Evolutionary conservation across 1,140 invertebrate genomes (phyloP).

Genomic region (Sinonovacula constricta): DNA sequence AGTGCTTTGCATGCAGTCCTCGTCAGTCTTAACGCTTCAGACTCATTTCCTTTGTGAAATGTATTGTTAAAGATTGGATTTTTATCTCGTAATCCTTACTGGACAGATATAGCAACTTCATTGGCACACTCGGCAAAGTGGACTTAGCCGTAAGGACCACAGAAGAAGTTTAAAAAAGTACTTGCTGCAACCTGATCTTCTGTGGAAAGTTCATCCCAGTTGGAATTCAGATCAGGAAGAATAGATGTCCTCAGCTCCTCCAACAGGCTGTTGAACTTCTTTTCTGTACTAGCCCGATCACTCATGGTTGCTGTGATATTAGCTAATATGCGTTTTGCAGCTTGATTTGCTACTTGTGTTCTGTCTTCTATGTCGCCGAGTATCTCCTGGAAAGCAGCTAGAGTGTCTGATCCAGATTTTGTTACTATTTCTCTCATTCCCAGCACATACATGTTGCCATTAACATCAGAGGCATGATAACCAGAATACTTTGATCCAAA

Average conservation of each 20-base stretch:
- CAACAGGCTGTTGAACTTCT: slow-evolving; percentile 37
- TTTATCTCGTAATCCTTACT: not conserved
- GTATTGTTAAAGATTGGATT: slow-evolving; percentile 11
- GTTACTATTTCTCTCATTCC: slow-evolving; percentile 43
- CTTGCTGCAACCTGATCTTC: slow-evolving; percentile 24
- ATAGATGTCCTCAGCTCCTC: slow-evolving; percentile 27
- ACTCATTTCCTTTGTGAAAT: slow-evolving; percentile 34
- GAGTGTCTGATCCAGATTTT: slow-evolving; percentile 44
- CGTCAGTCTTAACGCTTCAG: slow-evolving; percentile 32
- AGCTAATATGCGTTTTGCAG: slow-evolving; percentile 27
- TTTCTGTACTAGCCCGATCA: slow-evolving; percentile 48
- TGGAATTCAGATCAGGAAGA: slow-evolving; percentile 22
- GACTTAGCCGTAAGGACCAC: slow-evolving; percentile 46
- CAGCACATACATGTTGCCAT: slow-evolving; percentile 45
- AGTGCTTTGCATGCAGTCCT: slow-evolving; percentile 37
- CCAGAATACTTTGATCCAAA: slow-evolving; percentile 47
- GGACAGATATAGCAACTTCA: slow-evolving; percentile 15
- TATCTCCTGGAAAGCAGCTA: slow-evolving; percentile 36
- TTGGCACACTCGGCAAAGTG: slow-evolving; percentile 46
- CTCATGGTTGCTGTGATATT: slow-evolving; percentile 52
- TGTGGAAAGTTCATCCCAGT: slow-evolving; percentile 24
- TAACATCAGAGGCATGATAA: slow-evolving; percentile 43
- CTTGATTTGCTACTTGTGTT: slow-evolving; percentile 1
- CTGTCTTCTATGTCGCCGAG: slow-evolving; percentile 35
- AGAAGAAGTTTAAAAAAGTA: slow-evolving; percentile 34